Evolutionary conservation across 2,797 vertebrate genomes (phyloP), one percentile per base, ranked within the genome.

Genomic region (Phoeniculus purpureus): DNA sequence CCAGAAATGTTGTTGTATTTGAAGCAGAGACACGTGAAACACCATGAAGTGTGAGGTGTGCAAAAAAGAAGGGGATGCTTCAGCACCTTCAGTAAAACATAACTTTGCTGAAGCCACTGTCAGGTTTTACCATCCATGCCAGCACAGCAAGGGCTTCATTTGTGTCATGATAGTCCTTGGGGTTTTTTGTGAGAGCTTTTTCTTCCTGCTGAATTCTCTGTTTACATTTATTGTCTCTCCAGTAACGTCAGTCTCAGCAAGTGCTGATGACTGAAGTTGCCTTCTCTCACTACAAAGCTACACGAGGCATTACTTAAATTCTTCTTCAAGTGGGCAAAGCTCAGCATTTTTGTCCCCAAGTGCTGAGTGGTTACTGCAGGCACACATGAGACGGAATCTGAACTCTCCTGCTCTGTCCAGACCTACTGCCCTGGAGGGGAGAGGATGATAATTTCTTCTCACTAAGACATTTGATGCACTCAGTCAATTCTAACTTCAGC

Each of bases 211-310:
- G 82, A 87, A 92, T 93, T 92, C 80, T 81, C 70, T 78, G 14
- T 87, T 92, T 92, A 65, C 58, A 73, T 78, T 87, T 89, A 85
- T 78, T 95, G 90, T 93, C 85, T 91, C 92, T 87, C 82, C 80
- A 45, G 59, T 86, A 79, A 81, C 80, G 74, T 91, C 87, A 95
- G 77, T 59, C 85, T 91, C 80, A 67, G 40, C 81, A 82, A 66
- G 45, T 27, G 37, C 73, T 93, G 79, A 74, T 95, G 85, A 83
- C 85, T 91, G 67, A 93, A 83, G 40, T 68, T 92, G 87, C 85
- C 82, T 91, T 87, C 83, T 66, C 52, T 81, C 85, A 91, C 67
- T 85, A 40, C 85, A 90, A n/a, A 87, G 59, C 90, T 87, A 19
- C 87, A 78, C 61, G 51, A 91, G 82, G 91, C 67, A 85, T 89